Base-by-base conservation (phyloP, 1,140 invertebrate genomes). In the Cephus cinctus region DNA sequence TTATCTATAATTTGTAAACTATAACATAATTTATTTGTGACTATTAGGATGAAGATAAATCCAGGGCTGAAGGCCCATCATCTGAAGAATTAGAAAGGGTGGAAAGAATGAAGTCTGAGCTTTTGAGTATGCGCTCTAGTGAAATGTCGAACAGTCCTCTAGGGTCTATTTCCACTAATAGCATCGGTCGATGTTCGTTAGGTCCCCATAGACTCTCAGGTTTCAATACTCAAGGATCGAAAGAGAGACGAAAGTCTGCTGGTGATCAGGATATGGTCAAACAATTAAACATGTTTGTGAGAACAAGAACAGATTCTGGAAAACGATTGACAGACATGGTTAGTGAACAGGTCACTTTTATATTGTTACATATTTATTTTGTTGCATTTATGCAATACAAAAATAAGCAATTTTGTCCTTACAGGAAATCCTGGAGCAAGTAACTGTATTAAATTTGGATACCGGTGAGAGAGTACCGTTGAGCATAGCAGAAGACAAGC, bases 371-470 rank as follows among this genome's bases (percentile, higher is more conserved):
- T 16, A 23, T 25, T 18, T 22, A 15, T 21, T 20, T 16, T 40
- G 11, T n/a, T n/a, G n/a, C n/a, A 23, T 21, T 20, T 16, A 8
- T 6, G 8, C 12, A 22, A 15, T 21, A 15, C 3, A 21, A 25
- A 21, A 36, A 39, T 16, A 31, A 38, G 9, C 6, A n/a, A 40
- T 48, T 25, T 20, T 48, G n/a, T 43, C 22, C 44, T 68, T 72
- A 9, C 55, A 83, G 86, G 86, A 97, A 81, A 96, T 97, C 54
- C 75, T 97, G 40, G 90, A 95, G 68, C 89, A 93, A 81, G 88
- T 94, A 48, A 92, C 90, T 45, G 92, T 98, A 2, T 79, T 93
- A 55, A 97, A 98, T 76, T 77, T 97, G 53, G 94, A 98, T 73
- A 98, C 94, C 4, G 94, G 92, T 4, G 91, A 95, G 75, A 79